Evolutionary conservation across 2,888 invertebrate genomes (phyloP), one percentile per base, ranked within the genome.

Genomic region (Macrostomum cliftonense): DNA sequence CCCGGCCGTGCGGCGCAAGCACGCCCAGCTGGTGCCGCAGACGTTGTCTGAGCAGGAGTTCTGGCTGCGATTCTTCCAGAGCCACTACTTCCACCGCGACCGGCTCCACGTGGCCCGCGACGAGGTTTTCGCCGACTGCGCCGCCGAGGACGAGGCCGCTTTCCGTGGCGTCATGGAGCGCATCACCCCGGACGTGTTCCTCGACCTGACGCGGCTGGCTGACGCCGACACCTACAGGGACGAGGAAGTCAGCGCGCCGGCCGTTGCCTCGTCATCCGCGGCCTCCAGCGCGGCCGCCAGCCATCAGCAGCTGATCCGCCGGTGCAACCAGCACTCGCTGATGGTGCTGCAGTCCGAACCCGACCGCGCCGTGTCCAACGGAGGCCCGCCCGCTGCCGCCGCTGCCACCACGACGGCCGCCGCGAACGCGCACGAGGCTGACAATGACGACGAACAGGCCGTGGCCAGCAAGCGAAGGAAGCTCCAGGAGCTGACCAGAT

Each of bases 11-110:
- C 82, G 87, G 64, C 83, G 82, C 75, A 95, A 95, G 77, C 91
- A 95, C 70, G 73, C 81, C 51, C 95, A 97, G 69, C 81, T 87
- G 71, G 97, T 99, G 38, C 97, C 97, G 36, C 78, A 82, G 55
- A 86, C 88, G 74, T 77, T 95, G 78, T 79, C 83, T 1, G 97
- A 97, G 73, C 79, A 84, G 1, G 91, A 93, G 64, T 99, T 99
- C 73, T 99, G 97, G 97, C 89, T 88, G 13, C 85, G 89, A 64
- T 99, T 99, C 73, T 97, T 97, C 74, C 95, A 97, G 68, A 95
- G 93, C 14, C 95, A 97, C 75, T 99, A 99, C 74, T 77, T 76
- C 59, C 75, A 76, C 58, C 57, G 75, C 45, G 93, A 95, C 73
- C 79, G 89, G 59, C 59, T 61, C 20, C 59, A 58, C 36, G 50